Base-by-base conservation (phyloP, 2,113 vertebrate genomes). In the Cyprinodon brontotheroides region DNA sequence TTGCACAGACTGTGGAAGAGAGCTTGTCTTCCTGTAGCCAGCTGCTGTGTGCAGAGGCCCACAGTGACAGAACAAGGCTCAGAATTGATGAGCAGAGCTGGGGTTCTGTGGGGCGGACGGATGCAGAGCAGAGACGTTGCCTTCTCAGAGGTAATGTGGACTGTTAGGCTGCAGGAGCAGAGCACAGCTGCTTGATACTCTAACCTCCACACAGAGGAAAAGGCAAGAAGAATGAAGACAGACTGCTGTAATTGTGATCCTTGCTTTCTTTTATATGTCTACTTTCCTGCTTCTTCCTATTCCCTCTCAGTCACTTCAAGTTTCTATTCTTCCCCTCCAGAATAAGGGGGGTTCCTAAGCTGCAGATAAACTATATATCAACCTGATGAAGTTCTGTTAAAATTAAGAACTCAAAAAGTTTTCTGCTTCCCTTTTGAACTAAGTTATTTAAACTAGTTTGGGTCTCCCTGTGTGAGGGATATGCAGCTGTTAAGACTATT, bases 31-130 rank as follows among this genome's bases (percentile, higher is more conserved):
- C 94, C 94, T 94, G 94, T 93, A 93, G 94, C 94, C 95, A 96
- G 95, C 94, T 95, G 95, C 93, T 94, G 89, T 86, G 88, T 91
- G 93, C 88, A 89, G 94, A 91, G 93, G 90, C 89, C 90, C 87
- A 92, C 94, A 95, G 94, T 95, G 94, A 96, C 94, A 96, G 94
- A 93, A 94, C 93, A 96, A 95, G 94, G 93, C 93, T 94, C 94
- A 95, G 94, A 95, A 96, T 96, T 95, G 95, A 97, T 96, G 93
- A 94, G 87, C 94, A 91, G 93, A 76, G 90, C 86, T 91, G 93
- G 93, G 90, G 86, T 92, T 95, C 93, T 91, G 89, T 89, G 92
- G 82, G 92, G 91, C 87, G 93, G 94, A 94, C 91, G 92, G 94
- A 94, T 87, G 89, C 93, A 93, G 86, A 73, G 87, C 89, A 82